Evolutionary conservation across 2,113 vertebrate species (phyloP).

Genomic region (Acrocephalus arundinaceus): DNA sequence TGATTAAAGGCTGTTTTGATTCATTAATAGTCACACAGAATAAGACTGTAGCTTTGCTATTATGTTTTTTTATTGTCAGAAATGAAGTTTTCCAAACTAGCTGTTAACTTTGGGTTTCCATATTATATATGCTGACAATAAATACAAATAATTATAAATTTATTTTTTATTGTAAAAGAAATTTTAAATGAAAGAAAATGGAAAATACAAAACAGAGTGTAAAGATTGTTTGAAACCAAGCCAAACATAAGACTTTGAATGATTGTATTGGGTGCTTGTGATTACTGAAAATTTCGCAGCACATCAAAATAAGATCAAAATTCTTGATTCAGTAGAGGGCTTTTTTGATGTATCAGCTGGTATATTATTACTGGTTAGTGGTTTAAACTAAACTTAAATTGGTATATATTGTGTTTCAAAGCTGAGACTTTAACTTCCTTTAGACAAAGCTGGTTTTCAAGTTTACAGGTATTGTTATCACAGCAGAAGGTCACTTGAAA

Average conservation of each 20-base stretch:
- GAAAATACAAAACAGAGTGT: neutral
- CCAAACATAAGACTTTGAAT: neutral
- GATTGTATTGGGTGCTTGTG: neutral
- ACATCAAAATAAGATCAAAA: constrained; percentile 21
- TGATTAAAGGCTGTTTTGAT: neutral
- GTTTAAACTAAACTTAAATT: constrained; percentile 66
- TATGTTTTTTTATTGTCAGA: neutral
- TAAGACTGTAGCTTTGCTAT: neutral
- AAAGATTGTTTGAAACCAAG: neutral
- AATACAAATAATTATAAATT: neutral
- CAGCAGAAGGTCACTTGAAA: constrained; percentile 73
- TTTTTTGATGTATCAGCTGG: neutral
- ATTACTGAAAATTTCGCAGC: neutral
- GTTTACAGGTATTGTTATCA: constrained; percentile 74
- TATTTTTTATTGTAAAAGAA: neutral
- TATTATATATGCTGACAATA: neutral
- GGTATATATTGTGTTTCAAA: constrained; percentile 46
- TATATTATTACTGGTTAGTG: constrained; percentile 29
- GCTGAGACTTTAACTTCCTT: constrained; percentile 34
- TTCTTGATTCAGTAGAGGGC: neutral
- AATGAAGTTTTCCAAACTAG: neutral
- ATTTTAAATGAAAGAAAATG: neutral
- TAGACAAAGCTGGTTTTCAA: constrained; percentile 47
- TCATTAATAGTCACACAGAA: neutral
- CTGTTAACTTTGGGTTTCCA: neutral